Conservation (phyloP, 2,113 vertebrate genomes). For the Martes martes region DNA sequence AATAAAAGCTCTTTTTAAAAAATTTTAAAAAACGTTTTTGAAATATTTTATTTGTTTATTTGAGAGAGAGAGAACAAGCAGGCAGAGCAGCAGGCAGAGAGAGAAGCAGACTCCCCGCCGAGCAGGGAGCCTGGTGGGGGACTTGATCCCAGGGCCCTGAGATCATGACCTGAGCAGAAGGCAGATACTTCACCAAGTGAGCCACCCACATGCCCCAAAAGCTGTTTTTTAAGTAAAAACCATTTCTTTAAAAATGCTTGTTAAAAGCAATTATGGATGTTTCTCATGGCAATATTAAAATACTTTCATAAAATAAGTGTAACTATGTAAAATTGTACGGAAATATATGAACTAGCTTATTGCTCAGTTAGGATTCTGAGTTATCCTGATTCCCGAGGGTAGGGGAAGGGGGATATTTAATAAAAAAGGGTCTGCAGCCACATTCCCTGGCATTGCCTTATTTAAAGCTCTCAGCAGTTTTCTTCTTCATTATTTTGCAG, state of each 20-base stretch:
- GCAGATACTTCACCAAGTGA: too few species aligned
- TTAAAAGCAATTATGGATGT: background rate
- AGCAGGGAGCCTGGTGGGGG: too few species aligned
- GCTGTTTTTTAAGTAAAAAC: background rate
- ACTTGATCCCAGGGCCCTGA: too few species aligned
- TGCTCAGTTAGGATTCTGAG: background rate
- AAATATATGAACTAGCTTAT: background rate
- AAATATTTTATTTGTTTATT: too few species aligned
- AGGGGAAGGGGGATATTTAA: background rate
- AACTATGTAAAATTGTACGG: background rate
- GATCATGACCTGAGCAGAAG: too few species aligned
- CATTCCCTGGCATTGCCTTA: background rate
- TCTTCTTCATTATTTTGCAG: background rate
- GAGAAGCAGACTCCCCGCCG: too few species aligned
- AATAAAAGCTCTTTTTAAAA: background rate
- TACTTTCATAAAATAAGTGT: background rate
- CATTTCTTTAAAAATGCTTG: conserved; percentile 20
- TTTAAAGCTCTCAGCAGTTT: background rate
- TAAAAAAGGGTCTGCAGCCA: background rate
- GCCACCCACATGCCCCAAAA: too few species aligned
- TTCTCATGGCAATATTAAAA: background rate
- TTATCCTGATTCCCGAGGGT: background rate
- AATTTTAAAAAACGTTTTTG: too few species aligned
- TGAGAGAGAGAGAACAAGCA: too few species aligned
- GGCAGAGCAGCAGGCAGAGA: too few species aligned